These are phyloP conservation scores for Lamellibrachia columna DNA, from an alignment of 2,888 invertebrate species.

Conservation along the genomic window DNA sequence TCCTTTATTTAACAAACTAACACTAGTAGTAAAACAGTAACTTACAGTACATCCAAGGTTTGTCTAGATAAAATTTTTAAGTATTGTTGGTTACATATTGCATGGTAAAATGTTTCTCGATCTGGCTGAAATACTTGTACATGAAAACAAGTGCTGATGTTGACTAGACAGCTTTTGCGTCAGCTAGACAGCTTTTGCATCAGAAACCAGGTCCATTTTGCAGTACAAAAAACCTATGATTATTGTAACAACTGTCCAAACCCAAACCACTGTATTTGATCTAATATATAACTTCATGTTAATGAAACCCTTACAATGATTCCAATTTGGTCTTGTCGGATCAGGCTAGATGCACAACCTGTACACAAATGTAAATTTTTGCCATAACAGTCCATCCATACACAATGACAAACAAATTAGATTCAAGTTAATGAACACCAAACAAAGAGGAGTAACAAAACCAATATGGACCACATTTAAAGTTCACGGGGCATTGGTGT, in stretches of 20 bases:
- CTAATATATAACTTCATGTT: background rate
- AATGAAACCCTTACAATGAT: background rate
- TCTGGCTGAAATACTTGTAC: background rate
- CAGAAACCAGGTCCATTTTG: background rate
- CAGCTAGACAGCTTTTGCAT: background rate
- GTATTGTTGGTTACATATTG: no score
- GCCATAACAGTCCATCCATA: background rate
- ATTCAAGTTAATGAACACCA: background rate
- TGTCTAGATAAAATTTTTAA: no score
- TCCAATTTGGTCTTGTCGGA: background rate
- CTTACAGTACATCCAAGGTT: no score
- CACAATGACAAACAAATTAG: background rate
- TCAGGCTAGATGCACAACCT: no score
- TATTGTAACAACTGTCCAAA: background rate
- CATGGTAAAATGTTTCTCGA: no score
- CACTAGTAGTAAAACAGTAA: no score
- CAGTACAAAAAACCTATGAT: background rate
- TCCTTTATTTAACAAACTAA: background rate
- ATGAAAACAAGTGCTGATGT: background rate
- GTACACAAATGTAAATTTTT: background rate
- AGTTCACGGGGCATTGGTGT: background rate
- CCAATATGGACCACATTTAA: background rate
- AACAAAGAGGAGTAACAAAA: background rate
- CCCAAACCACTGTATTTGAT: background rate
- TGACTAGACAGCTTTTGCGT: background rate